Percentiles rank a stretch among this genome's conserved stretches.
Evolutionary conservation across 2,113 vertebrate species (phyloP).

Genomic region (Daboia siamensis): DNA sequence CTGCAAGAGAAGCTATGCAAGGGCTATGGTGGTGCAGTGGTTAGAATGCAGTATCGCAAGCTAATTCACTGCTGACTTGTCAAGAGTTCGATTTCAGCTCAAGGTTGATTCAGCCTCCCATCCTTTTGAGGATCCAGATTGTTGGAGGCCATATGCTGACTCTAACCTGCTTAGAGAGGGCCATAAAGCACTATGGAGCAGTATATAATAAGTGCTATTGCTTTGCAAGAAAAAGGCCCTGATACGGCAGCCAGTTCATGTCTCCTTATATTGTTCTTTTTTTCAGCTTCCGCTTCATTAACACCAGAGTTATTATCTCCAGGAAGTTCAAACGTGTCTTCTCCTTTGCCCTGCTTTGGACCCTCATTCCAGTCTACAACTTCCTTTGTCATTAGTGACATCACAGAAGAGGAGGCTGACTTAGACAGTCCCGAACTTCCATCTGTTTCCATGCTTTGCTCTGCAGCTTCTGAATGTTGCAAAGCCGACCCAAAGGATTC

Average conservation of each 20-base stretch:
- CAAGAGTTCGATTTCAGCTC: neutral
- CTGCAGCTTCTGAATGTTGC: conserved; percentile 84
- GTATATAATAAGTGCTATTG: neutral
- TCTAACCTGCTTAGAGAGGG: neutral
- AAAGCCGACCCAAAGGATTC: conserved; percentile 76
- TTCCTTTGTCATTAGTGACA: conserved; percentile 97
- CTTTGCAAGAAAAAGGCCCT: neutral
- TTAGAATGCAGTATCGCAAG: neutral
- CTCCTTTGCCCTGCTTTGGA: conserved; percentile 91
- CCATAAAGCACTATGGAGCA: neutral
- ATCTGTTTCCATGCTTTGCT: conserved; percentile 82
- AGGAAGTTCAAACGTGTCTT: conserved; percentile 89
- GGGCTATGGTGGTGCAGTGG: neutral
- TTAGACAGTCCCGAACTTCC: conserved; percentile 87
- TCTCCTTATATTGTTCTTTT: conserved; percentile 40
- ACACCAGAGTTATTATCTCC: conserved; percentile 92
- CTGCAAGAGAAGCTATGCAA: neutral
- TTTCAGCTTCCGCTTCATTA: conserved; percentile 83
- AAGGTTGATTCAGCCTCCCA: neutral
- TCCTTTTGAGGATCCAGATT: neutral
- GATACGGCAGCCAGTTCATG: neutral
- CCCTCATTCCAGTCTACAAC: conserved; percentile 88
- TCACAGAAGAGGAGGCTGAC: conserved; percentile 88
- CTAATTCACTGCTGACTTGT: neutral
- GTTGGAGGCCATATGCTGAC: neutral